Conservation (phyloP, 2,797 vertebrate species). For the Microctenopoma lineatum region DNA sequence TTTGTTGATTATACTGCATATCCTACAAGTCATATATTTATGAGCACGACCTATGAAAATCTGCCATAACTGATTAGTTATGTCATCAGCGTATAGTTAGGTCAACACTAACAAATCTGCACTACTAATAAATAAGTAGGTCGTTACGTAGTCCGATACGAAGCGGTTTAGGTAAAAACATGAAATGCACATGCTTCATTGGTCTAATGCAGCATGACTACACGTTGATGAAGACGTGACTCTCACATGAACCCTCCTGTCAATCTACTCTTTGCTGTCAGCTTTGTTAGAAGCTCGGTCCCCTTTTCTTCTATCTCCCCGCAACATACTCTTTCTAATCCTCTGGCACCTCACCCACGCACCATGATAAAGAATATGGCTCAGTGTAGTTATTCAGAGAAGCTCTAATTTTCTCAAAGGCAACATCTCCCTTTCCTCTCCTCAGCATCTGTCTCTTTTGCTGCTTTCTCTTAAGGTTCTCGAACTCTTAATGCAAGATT, state of each 20-base stretch:
- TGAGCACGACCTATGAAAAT: background rate
- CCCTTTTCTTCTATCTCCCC: slow-evolving; percentile 49
- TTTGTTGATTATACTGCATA: background rate
- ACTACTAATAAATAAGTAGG: background rate
- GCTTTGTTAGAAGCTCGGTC: slow-evolving; percentile 42
- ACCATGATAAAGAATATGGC: slow-evolving; percentile 56
- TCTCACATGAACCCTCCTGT: slow-evolving; percentile 52
- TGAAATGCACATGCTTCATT: slow-evolving; percentile 33
- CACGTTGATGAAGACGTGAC: slow-evolving; percentile 53
- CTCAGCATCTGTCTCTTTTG: slow-evolving; percentile 33
- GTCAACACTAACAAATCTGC: background rate
- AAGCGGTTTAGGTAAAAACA: slow-evolving; percentile 10
- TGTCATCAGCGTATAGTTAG: background rate
- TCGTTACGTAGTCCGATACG: slow-evolving; percentile 17
- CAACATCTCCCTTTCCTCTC: slow-evolving; percentile 37
- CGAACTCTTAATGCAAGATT: slow-evolving; percentile 23
- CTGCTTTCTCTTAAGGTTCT: slow-evolving; percentile 39
- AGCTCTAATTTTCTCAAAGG: slow-evolving; percentile 70
- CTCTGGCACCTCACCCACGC: slow-evolving; percentile 67
- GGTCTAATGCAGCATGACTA: slow-evolving; percentile 35
- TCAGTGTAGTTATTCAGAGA: slow-evolving; percentile 67
- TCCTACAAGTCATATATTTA: background rate
- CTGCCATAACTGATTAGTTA: background rate
- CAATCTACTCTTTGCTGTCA: slow-evolving; percentile 55
- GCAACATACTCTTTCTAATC: slow-evolving; percentile 62